Evolutionary conservation across 2,797 vertebrate genomes (phyloP), one percentile per base, ranked within the genome.

Genomic region (Cossypha polioptera): DNA sequence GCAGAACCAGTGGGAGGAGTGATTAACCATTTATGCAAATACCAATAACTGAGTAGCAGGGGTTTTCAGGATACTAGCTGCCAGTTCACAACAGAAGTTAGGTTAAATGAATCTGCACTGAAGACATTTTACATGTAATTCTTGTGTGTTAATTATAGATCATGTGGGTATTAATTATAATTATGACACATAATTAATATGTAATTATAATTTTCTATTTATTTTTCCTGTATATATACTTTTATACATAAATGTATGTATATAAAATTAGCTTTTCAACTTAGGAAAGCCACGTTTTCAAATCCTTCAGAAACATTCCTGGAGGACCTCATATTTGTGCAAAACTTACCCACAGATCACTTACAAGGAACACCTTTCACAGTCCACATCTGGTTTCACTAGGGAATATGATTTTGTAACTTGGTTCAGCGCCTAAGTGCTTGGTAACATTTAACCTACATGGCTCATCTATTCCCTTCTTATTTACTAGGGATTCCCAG

Each of bases 41-140:
- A 1, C 2, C 43, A 43, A 0, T 18, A 40, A 76, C 55, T 0
- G 10, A 91, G 40, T 2, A 28, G 77, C 54, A 66, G 29, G 1
- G 6, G 3, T 67, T 43, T 16, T 36, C 42, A 62, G 43, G 47
- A 2, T 20, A 53, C 12, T 29, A 6, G 18, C 69, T 58, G 53
- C 58, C n/a, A 48, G 62, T 21, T 67, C 61, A 25, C 54, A 71
- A 45, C 35, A 25, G 7, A 50, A 66, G 54, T 40, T 40, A 50
- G 25, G 47, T 43, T 33, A 54, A 61, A 93, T 40, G 7, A 65
- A 85, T 42, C 62, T 43, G 58, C 48, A 68, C 25, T 50, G 26
- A 24, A 82, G 31, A 22, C 10, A 29, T 25, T 62, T 74, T 20
- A 45, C 13, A 7, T 50, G 29, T 62, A 51, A 67, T 77, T 91